Evolutionary conservation across 2,797 vertebrate genomes (phyloP).

Genomic region (Crossoptilon crossoptilon): DNA sequence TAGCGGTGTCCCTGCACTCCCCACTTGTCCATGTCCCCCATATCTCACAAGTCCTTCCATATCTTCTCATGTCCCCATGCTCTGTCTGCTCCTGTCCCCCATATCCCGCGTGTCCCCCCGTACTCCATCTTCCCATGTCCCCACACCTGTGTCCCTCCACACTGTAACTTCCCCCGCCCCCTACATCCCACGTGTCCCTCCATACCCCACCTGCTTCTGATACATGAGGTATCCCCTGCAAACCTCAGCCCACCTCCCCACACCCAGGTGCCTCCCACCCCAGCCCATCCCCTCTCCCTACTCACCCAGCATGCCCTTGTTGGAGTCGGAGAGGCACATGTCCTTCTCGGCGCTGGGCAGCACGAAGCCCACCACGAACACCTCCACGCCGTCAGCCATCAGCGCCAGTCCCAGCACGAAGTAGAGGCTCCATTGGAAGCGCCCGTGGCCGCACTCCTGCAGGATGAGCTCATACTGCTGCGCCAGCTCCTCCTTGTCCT

Average conservation of each 20-base stretch:
- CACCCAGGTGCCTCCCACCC: too few species aligned
- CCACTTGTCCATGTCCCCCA: too few species aligned
- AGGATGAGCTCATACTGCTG: constrained; percentile 96
- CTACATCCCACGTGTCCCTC: background rate
- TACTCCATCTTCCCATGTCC: too few species aligned
- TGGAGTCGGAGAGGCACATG: constrained; percentile 97
- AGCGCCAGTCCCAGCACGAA: constrained; percentile 95
- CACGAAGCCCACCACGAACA: constrained; percentile 98
- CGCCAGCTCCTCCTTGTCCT: constrained; percentile 93
- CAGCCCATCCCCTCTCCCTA: background rate
- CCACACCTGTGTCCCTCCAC: too few species aligned
- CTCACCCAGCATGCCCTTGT: constrained; percentile 99
- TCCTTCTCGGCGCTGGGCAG: constrained; percentile 97
- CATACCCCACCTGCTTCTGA: background rate
- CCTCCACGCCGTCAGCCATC: constrained; percentile 96
- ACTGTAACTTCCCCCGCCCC: background rate
- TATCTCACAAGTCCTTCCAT: too few species aligned
- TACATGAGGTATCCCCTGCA: too few species aligned
- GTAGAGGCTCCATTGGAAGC: constrained; percentile 98
- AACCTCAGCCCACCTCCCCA: too few species aligned
- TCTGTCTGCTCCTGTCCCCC: too few species aligned
- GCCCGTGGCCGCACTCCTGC: constrained; percentile 95
- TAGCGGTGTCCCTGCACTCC: too few species aligned
- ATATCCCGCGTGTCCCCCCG: too few species aligned
- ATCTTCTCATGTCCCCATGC: too few species aligned